Evolutionary conservation across 2,797 vertebrate species (phyloP), one percentile per base, ranked within the genome.

Genomic region (Hypotaenidia philippensis): DNA sequence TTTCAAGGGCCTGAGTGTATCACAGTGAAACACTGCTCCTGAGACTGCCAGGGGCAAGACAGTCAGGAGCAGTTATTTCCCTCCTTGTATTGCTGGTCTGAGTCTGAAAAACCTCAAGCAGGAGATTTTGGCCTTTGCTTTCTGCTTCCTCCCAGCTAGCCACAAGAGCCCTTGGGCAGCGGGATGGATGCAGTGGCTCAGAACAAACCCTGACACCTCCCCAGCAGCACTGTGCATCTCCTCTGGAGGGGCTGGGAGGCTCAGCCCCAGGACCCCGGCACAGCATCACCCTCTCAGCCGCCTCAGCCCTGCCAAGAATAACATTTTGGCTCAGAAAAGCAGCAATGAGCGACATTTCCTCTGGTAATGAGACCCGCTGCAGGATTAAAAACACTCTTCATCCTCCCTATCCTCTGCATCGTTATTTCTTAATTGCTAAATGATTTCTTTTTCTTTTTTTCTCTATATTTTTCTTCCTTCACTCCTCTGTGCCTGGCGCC

Each of bases 371-470:
- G 74, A 49, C 19, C 18, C 10, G 1, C 68, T 50, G 61, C 75
- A 75, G 45, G 59, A 68, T 12, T 16, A 77, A 69, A 91, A 85
- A 4, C 34, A 56, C 29, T 12, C 56, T 76, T 70, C 15, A 17
- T 25, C 71, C 23, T 82, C 23, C 21, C 23, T n/a, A 10, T 76
- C 49, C 41, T 9, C 36, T 32, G 74, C 59, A 56, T 69, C 61
- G 20, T 84, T 76, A 76, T 55, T 90, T 91, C 94, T 93, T 78
- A 89, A 95, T 87, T 66, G 36, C 52, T 38, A 45, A 63, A 55
- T 10, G 3, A 27, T 83, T 84, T 83, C 1, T 45, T 15, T 50
- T 40, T 47, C 40, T 40, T 49, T 49, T 44, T 44, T 9, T 41
- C 18, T 45, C 2, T 41, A 0, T 40, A 4, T 68, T 87, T 84